Conservation (phyloP, 2,888 invertebrate genomes). For the Linyphia triangularis region DNA sequence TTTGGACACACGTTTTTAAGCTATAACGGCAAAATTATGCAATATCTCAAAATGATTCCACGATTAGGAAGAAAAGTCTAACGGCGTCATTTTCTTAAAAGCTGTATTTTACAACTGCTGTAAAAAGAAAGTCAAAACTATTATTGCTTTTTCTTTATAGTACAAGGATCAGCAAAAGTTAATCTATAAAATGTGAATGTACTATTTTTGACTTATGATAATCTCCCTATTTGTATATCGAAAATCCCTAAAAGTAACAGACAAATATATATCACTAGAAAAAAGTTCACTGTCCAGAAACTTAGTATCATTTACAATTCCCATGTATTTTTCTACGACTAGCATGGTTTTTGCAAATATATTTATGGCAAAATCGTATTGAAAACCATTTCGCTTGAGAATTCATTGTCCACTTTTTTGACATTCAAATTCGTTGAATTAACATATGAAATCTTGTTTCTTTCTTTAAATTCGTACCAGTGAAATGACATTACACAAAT, state of each 20-base stretch:
- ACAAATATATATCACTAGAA: neutral
- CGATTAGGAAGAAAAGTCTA: neutral
- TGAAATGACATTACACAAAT: neutral
- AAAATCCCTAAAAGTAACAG: neutral
- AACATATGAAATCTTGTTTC: neutral
- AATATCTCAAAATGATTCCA: neutral
- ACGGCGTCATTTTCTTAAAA: neutral
- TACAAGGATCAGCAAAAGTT: neutral
- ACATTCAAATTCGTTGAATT: neutral
- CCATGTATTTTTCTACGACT: neutral
- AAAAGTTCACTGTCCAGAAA: neutral
- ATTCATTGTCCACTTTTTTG: neutral
- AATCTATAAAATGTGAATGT: slow-evolving; percentile 25
- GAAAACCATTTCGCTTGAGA: neutral
- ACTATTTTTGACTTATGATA: slow-evolving; percentile 25
- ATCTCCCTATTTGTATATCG: slow-evolving; percentile 20
- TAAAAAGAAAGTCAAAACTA: neutral
- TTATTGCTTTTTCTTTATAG: neutral
- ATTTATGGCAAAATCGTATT: slow-evolving; percentile 6
- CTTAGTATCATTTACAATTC: neutral
- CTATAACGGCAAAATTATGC: neutral
- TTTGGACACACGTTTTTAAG: neutral
- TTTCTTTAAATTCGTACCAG: neutral
- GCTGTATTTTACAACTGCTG: neutral
- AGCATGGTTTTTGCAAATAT: slow-evolving; percentile 2